Conservation (phyloP, 2,797 vertebrate species). For the Cossypha niveicapilla region DNA sequence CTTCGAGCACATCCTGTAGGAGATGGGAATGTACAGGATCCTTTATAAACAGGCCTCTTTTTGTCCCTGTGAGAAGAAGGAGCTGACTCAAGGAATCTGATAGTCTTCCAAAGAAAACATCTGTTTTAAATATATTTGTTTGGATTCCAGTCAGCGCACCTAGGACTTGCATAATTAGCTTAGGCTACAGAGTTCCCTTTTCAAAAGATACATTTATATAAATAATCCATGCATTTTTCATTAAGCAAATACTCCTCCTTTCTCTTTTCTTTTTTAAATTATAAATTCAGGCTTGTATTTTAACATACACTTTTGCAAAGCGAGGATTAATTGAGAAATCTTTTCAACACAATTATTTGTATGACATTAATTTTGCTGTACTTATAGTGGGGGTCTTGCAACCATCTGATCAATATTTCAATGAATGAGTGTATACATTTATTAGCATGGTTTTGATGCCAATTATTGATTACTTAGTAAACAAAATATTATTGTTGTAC, state of each 20-base stretch:
- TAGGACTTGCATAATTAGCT: slow-evolving; percentile 72
- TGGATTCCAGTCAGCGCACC: slow-evolving; percentile 68
- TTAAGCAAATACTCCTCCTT: slow-evolving; percentile 34
- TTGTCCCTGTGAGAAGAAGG: slow-evolving; percentile 57
- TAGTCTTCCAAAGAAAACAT: slow-evolving; percentile 74
- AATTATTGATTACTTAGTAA: neutral
- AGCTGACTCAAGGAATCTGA: slow-evolving; percentile 59
- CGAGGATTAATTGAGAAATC: neutral
- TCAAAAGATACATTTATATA: slow-evolving; percentile 69
- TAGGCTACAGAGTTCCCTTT: slow-evolving; percentile 71
- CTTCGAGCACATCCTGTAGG: neutral
- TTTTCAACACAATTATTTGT: neutral
- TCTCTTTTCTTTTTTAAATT: neutral
- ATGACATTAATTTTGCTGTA: neutral
- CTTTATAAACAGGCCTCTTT: slow-evolving; percentile 18
- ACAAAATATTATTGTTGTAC: neutral
- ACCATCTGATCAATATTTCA: neutral
- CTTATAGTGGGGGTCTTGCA: neutral
- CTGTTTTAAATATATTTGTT: slow-evolving; percentile 73
- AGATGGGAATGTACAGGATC: neutral
- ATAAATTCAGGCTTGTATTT: neutral
- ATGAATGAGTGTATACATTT: neutral
- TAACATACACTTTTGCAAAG: slow-evolving; percentile 17
- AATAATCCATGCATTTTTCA: slow-evolving; percentile 72
- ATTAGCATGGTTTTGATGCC: neutral